Conservation (phyloP, 2,888 invertebrate species). For the Rapana venosa region DNA sequence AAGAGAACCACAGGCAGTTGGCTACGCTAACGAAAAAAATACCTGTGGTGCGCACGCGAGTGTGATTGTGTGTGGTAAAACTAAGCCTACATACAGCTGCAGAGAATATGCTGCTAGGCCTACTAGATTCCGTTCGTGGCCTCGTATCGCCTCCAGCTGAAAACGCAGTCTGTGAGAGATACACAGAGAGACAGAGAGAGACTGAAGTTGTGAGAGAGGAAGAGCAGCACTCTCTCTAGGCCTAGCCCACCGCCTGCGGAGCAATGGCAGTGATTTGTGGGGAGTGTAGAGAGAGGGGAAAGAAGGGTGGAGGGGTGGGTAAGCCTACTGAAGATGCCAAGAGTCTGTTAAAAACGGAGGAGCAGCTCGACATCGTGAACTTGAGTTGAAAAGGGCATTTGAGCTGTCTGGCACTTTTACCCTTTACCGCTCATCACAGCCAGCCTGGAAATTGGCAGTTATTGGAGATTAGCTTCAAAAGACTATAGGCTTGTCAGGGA, state of each 20-base stretch:
- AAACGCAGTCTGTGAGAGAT: slow-evolving; percentile 1
- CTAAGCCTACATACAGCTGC: neutral
- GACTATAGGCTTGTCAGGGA: neutral
- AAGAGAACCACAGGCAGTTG: too few relatives aligned
- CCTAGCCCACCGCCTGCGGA: too few relatives aligned
- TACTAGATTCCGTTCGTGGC: neutral
- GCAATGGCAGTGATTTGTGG: too few relatives aligned
- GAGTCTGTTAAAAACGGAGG: neutral
- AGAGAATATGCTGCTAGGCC: neutral
- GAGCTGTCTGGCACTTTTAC: neutral
- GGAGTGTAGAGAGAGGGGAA: too few relatives aligned
- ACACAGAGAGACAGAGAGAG: neutral
- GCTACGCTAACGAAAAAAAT: too few relatives aligned
- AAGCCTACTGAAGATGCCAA: neutral
- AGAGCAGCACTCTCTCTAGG: neutral
- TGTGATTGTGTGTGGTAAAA: too few relatives aligned
- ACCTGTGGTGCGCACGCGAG: too few relatives aligned
- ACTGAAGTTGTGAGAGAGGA: neutral
- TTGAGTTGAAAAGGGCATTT: neutral
- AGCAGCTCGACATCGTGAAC: slow-evolving; percentile 14
- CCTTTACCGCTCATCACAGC: neutral
- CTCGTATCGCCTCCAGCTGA: neutral
- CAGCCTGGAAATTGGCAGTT: neutral
- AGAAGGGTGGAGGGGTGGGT: neutral
- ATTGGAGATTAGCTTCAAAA: slow-evolving; percentile 16